Evolutionary conservation across 2,113 vertebrate genomes (phyloP), one percentile per base, ranked within the genome.

Genomic region (Colossoma macropomum): DNA sequence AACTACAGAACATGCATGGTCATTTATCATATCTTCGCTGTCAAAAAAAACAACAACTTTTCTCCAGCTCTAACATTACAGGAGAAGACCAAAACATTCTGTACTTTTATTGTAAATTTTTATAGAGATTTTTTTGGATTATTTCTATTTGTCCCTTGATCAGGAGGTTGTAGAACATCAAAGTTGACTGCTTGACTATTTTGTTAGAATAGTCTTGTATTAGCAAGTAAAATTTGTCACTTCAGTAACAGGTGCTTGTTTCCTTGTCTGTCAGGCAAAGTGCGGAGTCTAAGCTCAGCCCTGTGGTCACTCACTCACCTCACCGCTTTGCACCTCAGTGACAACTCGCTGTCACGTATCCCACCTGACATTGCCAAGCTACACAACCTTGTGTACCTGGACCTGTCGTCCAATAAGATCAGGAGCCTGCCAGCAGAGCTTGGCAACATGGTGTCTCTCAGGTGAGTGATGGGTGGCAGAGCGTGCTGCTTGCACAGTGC

Each of bases 361-460:
- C 97, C 98, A 92, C 97, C 97, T 92, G 98, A 99, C 95, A 99
- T 99, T 96, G 96, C 97, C 96, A 98, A 97, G 95, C 95, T 99
- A 94, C 96, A 99, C 92, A 99, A 99, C 94, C 95, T 99, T 93
- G 96, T 97, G 83, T 98, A 97, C 94, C 94, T 99, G 95, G 97
- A 99, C 94, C 93, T 99, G 90, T 99, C 98, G 68, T 98, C 96
- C 92, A 99, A 99, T 92, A 98, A 99, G 95, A 98, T 99, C 63
- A 97, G 97, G 94, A 99, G 97, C 95, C 96, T 99, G 95, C 98
- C 98, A 87, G 94, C 97, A 92, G 98, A 99, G 95, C 97, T 99
- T 92, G 98, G 98, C 96, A 99, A 97, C 96, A 98, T 99, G 97
- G 97, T 98, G 90, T 97, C 97, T 96, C 98, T 99, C 98, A 99